Evolutionary conservation across 1,140 invertebrate genomes (phyloP).

Genomic region (Drosophila chauvacae): DNA sequence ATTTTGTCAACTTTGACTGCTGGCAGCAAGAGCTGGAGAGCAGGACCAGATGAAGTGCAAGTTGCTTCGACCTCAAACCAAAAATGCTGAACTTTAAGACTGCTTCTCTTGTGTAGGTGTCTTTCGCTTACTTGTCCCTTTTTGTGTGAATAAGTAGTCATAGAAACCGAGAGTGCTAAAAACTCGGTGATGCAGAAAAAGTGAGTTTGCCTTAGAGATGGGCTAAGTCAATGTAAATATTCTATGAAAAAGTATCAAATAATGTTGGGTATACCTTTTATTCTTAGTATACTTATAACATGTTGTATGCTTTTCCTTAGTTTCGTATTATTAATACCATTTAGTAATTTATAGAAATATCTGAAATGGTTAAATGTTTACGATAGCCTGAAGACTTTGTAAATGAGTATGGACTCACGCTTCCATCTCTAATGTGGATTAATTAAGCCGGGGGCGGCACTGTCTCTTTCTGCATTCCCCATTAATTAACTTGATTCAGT

Average conservation of each 20-base stretch:
- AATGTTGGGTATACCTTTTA: no score
- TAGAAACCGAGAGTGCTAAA: conserved; percentile 65
- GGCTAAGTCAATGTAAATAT: not conserved
- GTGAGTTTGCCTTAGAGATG: conserved; percentile 30
- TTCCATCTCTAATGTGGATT: conserved; percentile 25
- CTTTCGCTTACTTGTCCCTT: conserved; percentile 16
- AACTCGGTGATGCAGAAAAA: conserved; percentile 27
- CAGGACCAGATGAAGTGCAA: conserved; percentile 43
- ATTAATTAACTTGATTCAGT: conserved; percentile 71
- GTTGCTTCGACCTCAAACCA: conserved; percentile 42
- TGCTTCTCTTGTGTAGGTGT: conserved; percentile 16
- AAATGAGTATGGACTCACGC: conserved; percentile 16
- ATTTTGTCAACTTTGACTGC: conserved; percentile 76
- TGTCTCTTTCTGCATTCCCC: conserved; percentile 1
- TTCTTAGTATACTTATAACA: not conserved
- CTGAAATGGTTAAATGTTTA: not conserved
- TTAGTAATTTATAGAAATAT: not conserved
- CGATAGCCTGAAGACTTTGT: not conserved
- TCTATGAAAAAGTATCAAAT: not conserved
- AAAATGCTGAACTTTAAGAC: conserved; percentile 58
- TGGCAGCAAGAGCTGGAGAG: conserved; percentile 8
- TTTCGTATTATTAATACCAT: not conserved
- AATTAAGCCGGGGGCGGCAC: conserved; percentile 4
- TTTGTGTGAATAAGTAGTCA: conserved; percentile 27
- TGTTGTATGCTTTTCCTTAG: not conserved